Conservation (phyloP, 2,888 invertebrate species). For the Tillus elongatus region DNA sequence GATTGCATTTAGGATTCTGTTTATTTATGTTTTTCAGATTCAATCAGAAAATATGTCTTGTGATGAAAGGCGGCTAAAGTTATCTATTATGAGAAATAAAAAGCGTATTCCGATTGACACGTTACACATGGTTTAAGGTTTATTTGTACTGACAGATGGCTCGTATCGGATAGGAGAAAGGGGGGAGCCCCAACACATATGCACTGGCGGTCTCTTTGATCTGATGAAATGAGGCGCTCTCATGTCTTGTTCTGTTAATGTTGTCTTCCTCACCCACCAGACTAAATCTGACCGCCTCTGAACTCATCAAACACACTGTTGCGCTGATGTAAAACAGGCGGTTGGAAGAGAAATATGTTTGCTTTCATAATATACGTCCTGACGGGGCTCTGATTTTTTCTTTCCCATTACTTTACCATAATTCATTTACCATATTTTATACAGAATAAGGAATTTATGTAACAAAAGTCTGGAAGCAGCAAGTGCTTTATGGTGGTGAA, state of each 20-base stretch:
- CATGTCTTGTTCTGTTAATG: constrained; percentile 39
- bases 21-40: too few species aligned
- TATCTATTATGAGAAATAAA: too few species aligned
- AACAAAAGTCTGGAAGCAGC: too few species aligned
- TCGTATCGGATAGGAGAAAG: constrained; percentile 24
- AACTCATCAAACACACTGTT: constrained; percentile 24
- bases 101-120: constrained; percentile 28
- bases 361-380: constrained; percentile 13
- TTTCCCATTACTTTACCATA: too few species aligned
- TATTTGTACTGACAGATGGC: constrained; percentile 32
- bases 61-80: too few species aligned
- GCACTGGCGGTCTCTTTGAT: constrained; percentile 36
- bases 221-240: constrained; percentile 40
- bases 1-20: constrained; percentile 15
- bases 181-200: constrained; percentile 25
- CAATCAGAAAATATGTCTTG: too few species aligned
- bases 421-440: neutral
- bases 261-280: constrained; percentile 31
- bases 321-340: too few species aligned
- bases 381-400: too few species aligned
- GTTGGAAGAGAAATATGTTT: too few species aligned
- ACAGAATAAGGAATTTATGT: too few species aligned
- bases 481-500: too few species aligned
- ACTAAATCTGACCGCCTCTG: constrained; percentile 31
- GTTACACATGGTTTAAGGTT: constrained; percentile 32